These are phyloP conservation scores for Euzetes globulus DNA, from an alignment of 2,888 invertebrate species.

Conservation along the genomic window DNA sequence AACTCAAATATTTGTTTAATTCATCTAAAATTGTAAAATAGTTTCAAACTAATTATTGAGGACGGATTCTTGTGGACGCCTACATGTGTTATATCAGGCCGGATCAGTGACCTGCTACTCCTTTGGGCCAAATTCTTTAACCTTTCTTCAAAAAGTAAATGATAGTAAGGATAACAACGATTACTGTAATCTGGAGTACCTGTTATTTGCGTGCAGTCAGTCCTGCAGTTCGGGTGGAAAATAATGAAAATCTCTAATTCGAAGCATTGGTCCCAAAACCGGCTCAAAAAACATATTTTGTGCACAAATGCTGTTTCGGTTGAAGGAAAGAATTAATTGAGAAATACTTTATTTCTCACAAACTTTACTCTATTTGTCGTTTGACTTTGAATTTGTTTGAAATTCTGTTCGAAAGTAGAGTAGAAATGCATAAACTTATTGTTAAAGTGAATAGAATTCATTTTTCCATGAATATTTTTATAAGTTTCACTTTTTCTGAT, in stretches of 20 bases:
- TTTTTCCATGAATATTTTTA: too few relatives aligned
- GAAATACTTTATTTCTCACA: constrained; percentile 1
- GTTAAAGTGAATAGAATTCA: not conserved
- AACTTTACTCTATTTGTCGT: not conserved
- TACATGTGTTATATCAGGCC: not conserved
- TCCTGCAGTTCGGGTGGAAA: not conserved
- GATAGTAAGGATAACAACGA: constrained; percentile 5
- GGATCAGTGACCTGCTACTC: constrained; percentile 22
- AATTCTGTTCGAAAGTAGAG: not conserved
- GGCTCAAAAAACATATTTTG: constrained; percentile 20
- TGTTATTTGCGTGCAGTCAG: constrained; percentile 22
- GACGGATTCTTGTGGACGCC: not conserved
- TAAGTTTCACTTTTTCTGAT: too few relatives aligned
- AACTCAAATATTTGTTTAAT: too few relatives aligned
- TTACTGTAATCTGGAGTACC: constrained; percentile 10
- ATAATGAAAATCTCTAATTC: constrained; percentile 4
- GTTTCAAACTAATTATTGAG: too few relatives aligned
- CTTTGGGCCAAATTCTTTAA: constrained; percentile 24
- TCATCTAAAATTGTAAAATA: too few relatives aligned
- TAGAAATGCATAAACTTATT: not conserved
- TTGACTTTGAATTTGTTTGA: not conserved
- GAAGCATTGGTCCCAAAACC: not conserved
- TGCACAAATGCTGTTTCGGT: constrained; percentile 10
- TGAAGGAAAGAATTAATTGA: not conserved
- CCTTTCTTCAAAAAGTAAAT: not conserved